These are phyloP conservation scores for Xanthorhoe designata DNA, from an alignment of 2,888 invertebrate genomes.

Conservation along the genomic window DNA sequence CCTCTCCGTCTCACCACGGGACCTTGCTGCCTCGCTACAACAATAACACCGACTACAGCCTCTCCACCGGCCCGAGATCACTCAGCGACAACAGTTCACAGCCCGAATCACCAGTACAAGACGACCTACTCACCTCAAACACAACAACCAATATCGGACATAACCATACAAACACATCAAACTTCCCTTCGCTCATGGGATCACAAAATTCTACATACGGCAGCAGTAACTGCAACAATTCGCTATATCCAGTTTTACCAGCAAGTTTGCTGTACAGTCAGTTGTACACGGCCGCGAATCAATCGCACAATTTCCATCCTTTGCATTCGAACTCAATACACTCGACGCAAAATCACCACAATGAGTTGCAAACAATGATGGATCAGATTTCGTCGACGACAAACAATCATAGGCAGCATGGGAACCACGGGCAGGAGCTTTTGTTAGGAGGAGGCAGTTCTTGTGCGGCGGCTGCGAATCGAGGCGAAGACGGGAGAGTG, in stretches of 20 bases:
- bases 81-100: conserved; percentile 93
- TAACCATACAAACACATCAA: conserved; percentile 86
- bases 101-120: conserved; percentile 93
- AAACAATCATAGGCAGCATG: conserved; percentile 82
- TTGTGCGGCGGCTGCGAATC: conserved; percentile 85
- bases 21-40: conserved; percentile 89
- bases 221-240: conserved; percentile 88
- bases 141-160: conserved; percentile 86
- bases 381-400: conserved; percentile 90
- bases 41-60: conserved; percentile 88
- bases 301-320: conserved; percentile 89
- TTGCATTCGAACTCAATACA: conserved; percentile 88
- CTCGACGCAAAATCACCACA: conserved; percentile 87
- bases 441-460: conserved; percentile 85
- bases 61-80: conserved; percentile 89
- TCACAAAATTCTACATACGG: conserved; percentile 86
- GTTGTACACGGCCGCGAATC: conserved; percentile 92
- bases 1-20: conserved; percentile 83
- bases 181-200: conserved; percentile 88
- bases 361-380: conserved; percentile 91
- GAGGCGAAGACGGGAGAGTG: conserved; percentile 85
- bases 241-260: conserved; percentile 91
- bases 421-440: conserved; percentile 75
- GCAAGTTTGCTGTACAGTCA: conserved; percentile 94
- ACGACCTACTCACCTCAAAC: conserved; percentile 89